Percentiles rank a stretch among this genome's conserved stretches.
Evolutionary conservation across 2,888 invertebrate species (phyloP).

Genomic region (Drosophila pseudotakahashii): DNA sequence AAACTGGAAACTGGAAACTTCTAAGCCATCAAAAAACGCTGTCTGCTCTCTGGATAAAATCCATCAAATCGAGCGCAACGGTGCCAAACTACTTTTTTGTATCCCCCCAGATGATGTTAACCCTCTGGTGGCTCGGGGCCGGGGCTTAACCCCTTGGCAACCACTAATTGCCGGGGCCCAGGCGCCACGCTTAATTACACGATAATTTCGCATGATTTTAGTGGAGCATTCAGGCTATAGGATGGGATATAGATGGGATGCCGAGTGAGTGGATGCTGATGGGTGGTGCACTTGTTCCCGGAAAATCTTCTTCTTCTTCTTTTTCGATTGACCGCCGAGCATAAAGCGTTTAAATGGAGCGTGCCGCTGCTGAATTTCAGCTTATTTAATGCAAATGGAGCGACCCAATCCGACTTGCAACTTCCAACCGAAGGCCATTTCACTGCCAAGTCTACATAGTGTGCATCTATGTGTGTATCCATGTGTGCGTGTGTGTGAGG

Average conservation of each 20-base stretch:
- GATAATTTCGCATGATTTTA: slow-evolving; percentile 79
- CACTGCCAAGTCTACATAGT: slow-evolving; percentile 22
- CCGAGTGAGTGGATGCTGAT: not conserved
- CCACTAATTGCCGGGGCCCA: slow-evolving; percentile 39
- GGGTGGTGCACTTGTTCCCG: slow-evolving; percentile 44
- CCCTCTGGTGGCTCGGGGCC: not conserved
- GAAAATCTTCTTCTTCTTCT: slow-evolving; percentile 37
- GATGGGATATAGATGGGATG: not conserved
- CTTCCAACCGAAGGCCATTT: slow-evolving; percentile 39
- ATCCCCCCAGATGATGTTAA: slow-evolving; percentile 14
- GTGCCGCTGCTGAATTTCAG: slow-evolving; percentile 82
- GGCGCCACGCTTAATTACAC: slow-evolving; percentile 81
- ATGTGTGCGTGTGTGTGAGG: slow-evolving; percentile 3
- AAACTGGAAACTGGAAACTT: slow-evolving; percentile 3
- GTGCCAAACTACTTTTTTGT: slow-evolving; percentile 59
- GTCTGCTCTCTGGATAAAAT: slow-evolving; percentile 14
- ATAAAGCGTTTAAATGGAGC: slow-evolving; percentile 75
- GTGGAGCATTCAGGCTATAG: slow-evolving; percentile 36
- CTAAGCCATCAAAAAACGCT: not conserved
- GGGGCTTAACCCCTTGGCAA: slow-evolving; percentile 6
- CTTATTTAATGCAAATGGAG: slow-evolving; percentile 84
- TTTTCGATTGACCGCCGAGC: slow-evolving; percentile 53
- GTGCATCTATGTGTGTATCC: slow-evolving; percentile 1
- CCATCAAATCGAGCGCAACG: slow-evolving; percentile 55
- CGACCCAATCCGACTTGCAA: slow-evolving; percentile 55